Evolutionary conservation across 2,888 invertebrate species (phyloP), one percentile per base, ranked within the genome.

Genomic region (Linnaemya vulpina): DNA sequence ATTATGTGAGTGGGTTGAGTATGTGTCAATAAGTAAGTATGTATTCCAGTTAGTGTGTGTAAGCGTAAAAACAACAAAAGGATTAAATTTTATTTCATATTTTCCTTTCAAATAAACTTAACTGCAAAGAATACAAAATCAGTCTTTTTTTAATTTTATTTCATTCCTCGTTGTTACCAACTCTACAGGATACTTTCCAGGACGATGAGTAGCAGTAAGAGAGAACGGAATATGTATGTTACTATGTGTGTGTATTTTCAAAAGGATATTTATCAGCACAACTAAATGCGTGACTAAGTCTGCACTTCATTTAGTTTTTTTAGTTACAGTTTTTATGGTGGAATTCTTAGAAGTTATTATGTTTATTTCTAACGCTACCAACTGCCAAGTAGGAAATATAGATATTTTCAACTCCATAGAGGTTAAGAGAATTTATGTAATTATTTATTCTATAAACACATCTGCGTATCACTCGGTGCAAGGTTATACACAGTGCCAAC

Each of bases 261-360:
- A 80, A 74, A 63, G 75, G 51, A 75, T 68, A 81, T 81, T 81
- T 81, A 75, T 70, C 53, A 75, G 53, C 75, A 76, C 62, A 63
- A 76, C 70, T 70, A 82, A 82, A 82, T 76, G 75, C 81, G 81
- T 76, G 81, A 76, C 70, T 82, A 76, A 82, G 62, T 76, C 75
- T 75, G 70, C 68, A 70, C 68, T 81, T 62, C 62, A 70, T 81
- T 75, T 38, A 67, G 58, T 62, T 53, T 38, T 30, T 55, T 53
- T 53, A 63, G 22, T 81, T 62, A 58, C 46, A 71, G 10, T 63
- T 79, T 65, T 80, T 43, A 22, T 60, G 13, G 25, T 53, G 22
- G 35, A 75, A 46, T 46, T 49, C n/a, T n/a, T 11, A 53, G 51
- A 63, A 65, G 58, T 58, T 40, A 65, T 60, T 40, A 62, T 51